These are phyloP conservation scores for Drepanosiphum platanoidis DNA, from an alignment of 2,888 invertebrate species.

Conservation along the genomic window DNA sequence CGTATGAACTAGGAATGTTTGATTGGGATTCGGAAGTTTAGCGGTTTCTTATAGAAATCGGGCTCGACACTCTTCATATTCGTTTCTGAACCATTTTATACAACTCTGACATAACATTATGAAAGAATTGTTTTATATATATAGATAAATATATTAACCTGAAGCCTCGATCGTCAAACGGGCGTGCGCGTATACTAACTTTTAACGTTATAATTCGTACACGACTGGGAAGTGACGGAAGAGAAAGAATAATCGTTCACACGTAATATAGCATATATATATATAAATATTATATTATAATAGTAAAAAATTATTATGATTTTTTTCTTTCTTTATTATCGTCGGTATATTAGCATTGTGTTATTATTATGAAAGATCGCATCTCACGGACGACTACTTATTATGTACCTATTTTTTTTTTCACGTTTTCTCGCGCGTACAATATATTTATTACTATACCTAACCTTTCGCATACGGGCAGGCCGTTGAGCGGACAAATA, in stretches of 20 bases:
- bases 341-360: neutral
- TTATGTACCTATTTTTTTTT: neutral
- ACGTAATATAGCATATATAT: conserved; percentile 32
- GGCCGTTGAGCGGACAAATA: neutral
- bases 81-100: no score
- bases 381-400: conserved; percentile 48
- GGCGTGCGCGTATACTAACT: no score
- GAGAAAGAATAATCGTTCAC: neutral
- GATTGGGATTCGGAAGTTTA: no score
- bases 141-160: no score
- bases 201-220: no score
- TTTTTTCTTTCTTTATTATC: neutral
- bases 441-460: no score
- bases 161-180: conserved; percentile 6
- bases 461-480: no score
- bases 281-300: conserved; percentile 36
- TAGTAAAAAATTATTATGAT: neutral
- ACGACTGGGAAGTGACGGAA: neutral
- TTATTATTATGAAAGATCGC: conserved; percentile 22
- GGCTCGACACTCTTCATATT: no score
- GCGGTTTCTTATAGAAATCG: no score
- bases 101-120: no score
- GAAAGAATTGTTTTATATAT: no score
- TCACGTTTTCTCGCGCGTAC: neutral
- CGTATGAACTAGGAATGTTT: no score